These are phyloP conservation scores for Cottoperca gobio DNA, from an alignment of 2,797 vertebrate genomes.

Conservation along the genomic window DNA sequence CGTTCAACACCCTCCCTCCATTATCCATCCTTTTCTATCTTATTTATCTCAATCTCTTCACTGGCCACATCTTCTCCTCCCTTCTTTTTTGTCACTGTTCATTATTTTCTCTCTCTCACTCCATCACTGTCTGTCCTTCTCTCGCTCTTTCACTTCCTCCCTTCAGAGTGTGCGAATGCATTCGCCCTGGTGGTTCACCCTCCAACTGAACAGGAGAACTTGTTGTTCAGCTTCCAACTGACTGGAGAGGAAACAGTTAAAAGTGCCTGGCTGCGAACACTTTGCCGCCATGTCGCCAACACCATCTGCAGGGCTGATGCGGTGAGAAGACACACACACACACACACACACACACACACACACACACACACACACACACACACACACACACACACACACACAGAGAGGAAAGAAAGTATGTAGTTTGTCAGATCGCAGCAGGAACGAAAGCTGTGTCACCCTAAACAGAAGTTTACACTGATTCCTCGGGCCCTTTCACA, in stretches of 20 bases:
- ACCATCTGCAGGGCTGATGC: constrained; percentile 97
- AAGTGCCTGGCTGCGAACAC: constrained; percentile 90
- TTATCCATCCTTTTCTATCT: constrained; percentile 1
- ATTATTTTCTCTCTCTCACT: neutral
- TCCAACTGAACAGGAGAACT: constrained; percentile 95
- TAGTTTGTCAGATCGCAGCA: neutral
- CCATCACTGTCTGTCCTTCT: neutral
- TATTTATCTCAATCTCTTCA: constrained; percentile 2
- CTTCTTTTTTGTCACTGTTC: constrained; percentile 6
- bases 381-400: neutral
- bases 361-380: constrained; percentile 5
- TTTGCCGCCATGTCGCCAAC: constrained; percentile 96
- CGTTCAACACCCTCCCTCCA: neutral
- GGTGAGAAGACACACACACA: constrained; percentile 91
- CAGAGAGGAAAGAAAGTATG: neutral
- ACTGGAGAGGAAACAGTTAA: constrained; percentile 91
- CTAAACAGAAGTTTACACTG: neutral
- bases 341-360: neutral
- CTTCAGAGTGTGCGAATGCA: constrained; percentile 93
- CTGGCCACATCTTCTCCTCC: neutral
- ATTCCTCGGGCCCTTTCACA: too few species aligned
- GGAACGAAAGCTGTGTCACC: constrained; percentile 2
- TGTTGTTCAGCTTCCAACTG: constrained; percentile 97
- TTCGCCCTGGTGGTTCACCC: constrained; percentile 95
- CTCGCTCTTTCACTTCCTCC: constrained; percentile 2